phyloP scores from a whole-genome alignment of 2,888 invertebrate genomes.

The Leucophenga maculata region DNA sequence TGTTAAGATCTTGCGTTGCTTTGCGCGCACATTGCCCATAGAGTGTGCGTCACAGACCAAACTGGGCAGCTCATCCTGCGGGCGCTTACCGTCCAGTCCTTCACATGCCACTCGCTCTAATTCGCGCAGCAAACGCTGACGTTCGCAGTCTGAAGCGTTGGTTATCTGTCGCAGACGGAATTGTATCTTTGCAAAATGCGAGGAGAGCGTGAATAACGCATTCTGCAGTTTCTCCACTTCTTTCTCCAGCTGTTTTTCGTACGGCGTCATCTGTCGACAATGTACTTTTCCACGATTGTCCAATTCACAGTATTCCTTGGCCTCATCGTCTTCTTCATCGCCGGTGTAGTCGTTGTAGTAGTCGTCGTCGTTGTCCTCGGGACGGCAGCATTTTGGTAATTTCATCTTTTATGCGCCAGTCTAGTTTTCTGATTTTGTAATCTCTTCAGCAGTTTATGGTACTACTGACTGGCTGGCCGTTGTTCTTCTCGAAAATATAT shows the following conservation, averaged over 20 bases:
- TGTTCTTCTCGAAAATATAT: no score
- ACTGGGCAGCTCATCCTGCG: constrained; percentile 46
- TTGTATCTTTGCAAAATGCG: constrained; percentile 65
- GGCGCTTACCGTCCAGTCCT: constrained; percentile 39
- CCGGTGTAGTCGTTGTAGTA: background rate
- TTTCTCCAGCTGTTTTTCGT: constrained; percentile 57
- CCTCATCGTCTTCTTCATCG: background rate
- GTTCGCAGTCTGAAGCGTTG: constrained; percentile 48
- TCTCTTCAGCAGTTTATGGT: background rate
- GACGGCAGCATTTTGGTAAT: constrained; percentile 7
- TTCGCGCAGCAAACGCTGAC: constrained; percentile 49
- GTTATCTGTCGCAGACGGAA: constrained; percentile 63
- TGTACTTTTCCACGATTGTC: constrained; percentile 33
- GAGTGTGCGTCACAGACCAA: constrained; percentile 47
- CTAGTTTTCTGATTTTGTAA: background rate
- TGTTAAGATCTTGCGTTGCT: constrained; percentile 52
- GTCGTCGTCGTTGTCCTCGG: background rate
- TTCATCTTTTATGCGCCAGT: background rate
- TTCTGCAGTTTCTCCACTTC: constrained; percentile 58
- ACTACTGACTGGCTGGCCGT: background rate
- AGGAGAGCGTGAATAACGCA: constrained; percentile 56
- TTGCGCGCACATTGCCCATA: constrained; percentile 53
- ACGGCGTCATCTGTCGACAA: constrained; percentile 45
- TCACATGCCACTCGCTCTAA: constrained; percentile 51
- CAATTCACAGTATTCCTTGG: constrained; percentile 41